These are phyloP conservation scores for Caprella mutica DNA, from an alignment of 2,888 invertebrate species.

Conservation along the genomic window DNA sequence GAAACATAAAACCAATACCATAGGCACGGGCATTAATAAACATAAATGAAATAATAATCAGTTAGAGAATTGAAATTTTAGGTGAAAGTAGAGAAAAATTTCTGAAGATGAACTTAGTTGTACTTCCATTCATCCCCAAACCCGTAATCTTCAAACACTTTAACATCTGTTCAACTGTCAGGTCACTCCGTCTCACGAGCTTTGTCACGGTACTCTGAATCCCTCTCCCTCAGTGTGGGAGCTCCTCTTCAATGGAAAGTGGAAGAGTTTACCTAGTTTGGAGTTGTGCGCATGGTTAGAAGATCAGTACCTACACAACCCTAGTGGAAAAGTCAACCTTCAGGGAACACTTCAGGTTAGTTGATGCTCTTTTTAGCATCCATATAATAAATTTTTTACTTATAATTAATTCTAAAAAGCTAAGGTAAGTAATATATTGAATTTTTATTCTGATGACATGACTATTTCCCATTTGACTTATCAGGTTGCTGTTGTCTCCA, in stretches of 20 bases:
- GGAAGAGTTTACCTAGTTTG: constrained; percentile 59
- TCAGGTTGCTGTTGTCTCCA: neutral
- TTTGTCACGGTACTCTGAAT: constrained; percentile 55
- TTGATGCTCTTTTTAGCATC: too few species aligned
- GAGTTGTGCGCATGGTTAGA: constrained; percentile 71
- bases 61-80: too few species aligned
- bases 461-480: neutral
- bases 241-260: constrained; percentile 63
- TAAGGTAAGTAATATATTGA: neutral
- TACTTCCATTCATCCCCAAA: too few species aligned
- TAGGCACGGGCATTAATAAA: too few species aligned
- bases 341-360: constrained; percentile 28
- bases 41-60: too few species aligned
- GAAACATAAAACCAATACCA: too few species aligned
- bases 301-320: constrained; percentile 51
- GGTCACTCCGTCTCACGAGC: too few species aligned
- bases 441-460: neutral
- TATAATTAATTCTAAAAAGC: neutral
- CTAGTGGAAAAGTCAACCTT: constrained; percentile 20
- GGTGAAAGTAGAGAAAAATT: too few species aligned
- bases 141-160: too few species aligned
- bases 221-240: constrained; percentile 68
- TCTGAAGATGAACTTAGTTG: too few species aligned
- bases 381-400: neutral
- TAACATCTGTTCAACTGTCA: too few species aligned